Evolutionary conservation across 2,113 vertebrate genomes (phyloP), one percentile per base, ranked within the genome.

Genomic region (Solea senegalensis): DNA sequence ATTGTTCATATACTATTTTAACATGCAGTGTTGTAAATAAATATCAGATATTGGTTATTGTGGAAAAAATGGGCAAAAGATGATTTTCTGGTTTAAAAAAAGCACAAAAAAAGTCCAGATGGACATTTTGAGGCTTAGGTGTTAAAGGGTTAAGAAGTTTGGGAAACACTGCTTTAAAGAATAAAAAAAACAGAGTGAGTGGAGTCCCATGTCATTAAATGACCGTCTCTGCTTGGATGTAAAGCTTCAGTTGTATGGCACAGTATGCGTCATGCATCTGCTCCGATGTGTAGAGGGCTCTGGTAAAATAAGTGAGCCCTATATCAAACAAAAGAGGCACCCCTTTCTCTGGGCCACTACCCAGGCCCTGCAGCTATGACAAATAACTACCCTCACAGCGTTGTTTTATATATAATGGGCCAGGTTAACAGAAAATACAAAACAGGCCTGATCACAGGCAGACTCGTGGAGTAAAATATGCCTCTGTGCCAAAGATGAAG

Each of bases 311-410:
- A 78, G 50, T 14, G 14, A 75, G 49, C 62, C 54, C 58, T 49
- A 74, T 76, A 86, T 86, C 45, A 83, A 77, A 88, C 72, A 60
- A 83, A 83, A 83, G 14, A 71, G 45, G 67, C 60, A 82, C 72
- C 69, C 44, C 21, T 75, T 62, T 86, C 78, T 64, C 67, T 81
- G 78, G 70, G 67, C 50, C 2, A 26, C 16, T 73, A 49, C 68
- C 56, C 76, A 75, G 83, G 48, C n/a, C 71, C 45, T 53, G 50
- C 49, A 59, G 78, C 67, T 59, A 81, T 78, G 80, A 74, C 60
- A 82, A 72, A 82, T 78, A 80, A 78, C 65, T 76, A 79, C 80
- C 21, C 68, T 85, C 69, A 66, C 68, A 60, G 62, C 55, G 61
- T 68, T 73, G 40, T 80, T 81, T 76, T 71, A 70, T 21, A 74